Evolutionary conservation across 2,888 invertebrate genomes (phyloP).

Genomic region (Drosophila robusta): DNA sequence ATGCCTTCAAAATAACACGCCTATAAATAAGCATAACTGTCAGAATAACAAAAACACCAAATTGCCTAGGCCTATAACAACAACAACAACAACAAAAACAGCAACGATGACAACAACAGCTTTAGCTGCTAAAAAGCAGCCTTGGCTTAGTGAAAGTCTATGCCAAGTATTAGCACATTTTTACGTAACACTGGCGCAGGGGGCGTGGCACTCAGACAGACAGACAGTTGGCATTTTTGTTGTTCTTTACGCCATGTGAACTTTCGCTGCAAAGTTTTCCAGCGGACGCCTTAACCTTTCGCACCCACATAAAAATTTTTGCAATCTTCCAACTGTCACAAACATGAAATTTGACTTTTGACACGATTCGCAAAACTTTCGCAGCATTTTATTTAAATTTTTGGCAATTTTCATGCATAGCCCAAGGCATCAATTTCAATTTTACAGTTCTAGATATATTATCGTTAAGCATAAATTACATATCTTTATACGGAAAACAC

Average conservation of each 20-base stretch:
- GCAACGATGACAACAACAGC: constrained; percentile 9
- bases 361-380: constrained; percentile 39
- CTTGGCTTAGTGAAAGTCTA: constrained; percentile 45
- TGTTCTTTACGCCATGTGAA: constrained; percentile 47
- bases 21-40: constrained; percentile 81
- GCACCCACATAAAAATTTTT: constrained; percentile 45
- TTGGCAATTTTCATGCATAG: constrained; percentile 1
- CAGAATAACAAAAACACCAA: constrained; percentile 61
- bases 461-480: too few relatives aligned
- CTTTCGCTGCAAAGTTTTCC: constrained; percentile 44
- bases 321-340: constrained; percentile 71
- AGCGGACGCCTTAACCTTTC: constrained; percentile 48
- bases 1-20: constrained; percentile 49
- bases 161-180: constrained; percentile 60
- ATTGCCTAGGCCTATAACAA: constrained; percentile 41
- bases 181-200: constrained; percentile 15
- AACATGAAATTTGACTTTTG: constrained; percentile 60
- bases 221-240: constrained; percentile 43
- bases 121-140: constrained; percentile 30
- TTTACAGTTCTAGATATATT: constrained; percentile 4
- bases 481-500: too few relatives aligned
- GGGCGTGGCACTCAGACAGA: constrained; percentile 43
- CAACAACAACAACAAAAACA: constrained; percentile 28
- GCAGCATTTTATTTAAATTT: constrained; percentile 41
- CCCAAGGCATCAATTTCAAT: constrained; percentile 18